Conservation (phyloP, 2,888 invertebrate genomes). For the Bhutanitis thaidina region DNA sequence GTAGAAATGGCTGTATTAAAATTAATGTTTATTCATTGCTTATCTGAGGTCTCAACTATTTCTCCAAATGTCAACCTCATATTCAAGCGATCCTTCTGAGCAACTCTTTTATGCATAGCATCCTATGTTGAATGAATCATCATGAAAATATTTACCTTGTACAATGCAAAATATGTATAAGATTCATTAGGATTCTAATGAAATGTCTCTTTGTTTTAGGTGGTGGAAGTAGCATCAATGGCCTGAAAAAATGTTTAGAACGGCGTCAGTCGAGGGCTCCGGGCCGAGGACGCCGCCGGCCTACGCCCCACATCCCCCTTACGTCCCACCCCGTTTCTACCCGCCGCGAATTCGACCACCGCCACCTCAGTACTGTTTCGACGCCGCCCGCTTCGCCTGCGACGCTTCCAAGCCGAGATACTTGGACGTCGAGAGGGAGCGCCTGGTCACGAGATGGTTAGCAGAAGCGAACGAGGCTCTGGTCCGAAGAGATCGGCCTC, state of each 20-base stretch:
- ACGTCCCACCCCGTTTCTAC: slow-evolving; percentile 69
- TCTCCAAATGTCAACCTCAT: too few species aligned
- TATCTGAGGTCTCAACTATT: too few species aligned
- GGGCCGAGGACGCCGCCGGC: slow-evolving; percentile 75
- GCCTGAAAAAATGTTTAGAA: slow-evolving; percentile 72
- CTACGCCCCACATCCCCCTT: slow-evolving; percentile 68
- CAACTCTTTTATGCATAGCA: too few species aligned
- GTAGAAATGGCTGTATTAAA: too few species aligned
- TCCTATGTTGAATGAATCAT: too few species aligned
- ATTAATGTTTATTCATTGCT: too few species aligned
- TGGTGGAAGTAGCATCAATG: slow-evolving; percentile 56
- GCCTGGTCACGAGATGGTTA: slow-evolving; percentile 72
- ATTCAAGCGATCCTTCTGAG: too few species aligned
- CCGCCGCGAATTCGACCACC: slow-evolving; percentile 69
- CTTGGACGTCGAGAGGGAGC: slow-evolving; percentile 69
- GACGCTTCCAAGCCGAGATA: slow-evolving; percentile 73
- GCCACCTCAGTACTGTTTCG: slow-evolving; percentile 76
- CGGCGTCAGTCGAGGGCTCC: slow-evolving; percentile 76
- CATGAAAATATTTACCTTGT: too few species aligned
- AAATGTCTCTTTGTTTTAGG: slow-evolving; percentile 50
- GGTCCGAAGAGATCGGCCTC: slow-evolving; percentile 65
- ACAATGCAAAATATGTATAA: too few species aligned
- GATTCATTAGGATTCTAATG: too few species aligned
- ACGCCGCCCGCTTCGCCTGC: slow-evolving; percentile 74
- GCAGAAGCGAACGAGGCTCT: slow-evolving; percentile 75